Percentiles rank a stretch among this genome's conserved stretches.
These are phyloP conservation scores for Melinaea menophilus DNA, from an alignment of 2,888 invertebrate genomes.

Conservation along the genomic window DNA sequence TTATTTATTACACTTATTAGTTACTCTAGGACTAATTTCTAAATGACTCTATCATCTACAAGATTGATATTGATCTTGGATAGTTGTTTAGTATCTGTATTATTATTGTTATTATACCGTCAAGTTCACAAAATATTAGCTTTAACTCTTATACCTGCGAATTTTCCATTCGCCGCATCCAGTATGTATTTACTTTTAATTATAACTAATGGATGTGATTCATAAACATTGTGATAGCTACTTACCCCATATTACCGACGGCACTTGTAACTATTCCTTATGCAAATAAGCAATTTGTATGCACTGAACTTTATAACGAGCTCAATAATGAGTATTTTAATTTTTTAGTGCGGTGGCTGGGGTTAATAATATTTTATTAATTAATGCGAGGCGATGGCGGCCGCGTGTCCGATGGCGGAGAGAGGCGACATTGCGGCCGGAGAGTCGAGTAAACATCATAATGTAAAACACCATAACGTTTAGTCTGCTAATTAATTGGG, in stretches of 20 bases:
- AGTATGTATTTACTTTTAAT: constrained; percentile 24
- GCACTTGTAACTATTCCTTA: constrained; percentile 49
- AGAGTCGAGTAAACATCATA: constrained; percentile 74
- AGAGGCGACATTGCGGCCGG: constrained; percentile 66
- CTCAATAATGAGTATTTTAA: constrained; percentile 69
- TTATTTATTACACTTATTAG: background rate
- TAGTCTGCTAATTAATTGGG: constrained; percentile 75
- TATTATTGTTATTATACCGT: constrained; percentile 41
- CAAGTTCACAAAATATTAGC: no score
- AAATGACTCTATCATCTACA: no score
- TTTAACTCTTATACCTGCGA: constrained; percentile 34
- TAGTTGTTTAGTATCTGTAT: no score
- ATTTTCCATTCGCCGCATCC: constrained; percentile 14
- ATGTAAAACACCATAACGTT: constrained; percentile 75
- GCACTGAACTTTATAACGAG: constrained; percentile 57
- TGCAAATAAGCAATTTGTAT: constrained; percentile 69
- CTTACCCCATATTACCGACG: constrained; percentile 36
- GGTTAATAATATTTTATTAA: constrained; percentile 70
- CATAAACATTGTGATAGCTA: constrained; percentile 25
- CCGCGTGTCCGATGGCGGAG: constrained; percentile 53
- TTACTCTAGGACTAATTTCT: no score
- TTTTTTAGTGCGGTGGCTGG: constrained; percentile 67
- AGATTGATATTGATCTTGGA: no score
- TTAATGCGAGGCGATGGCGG: constrained; percentile 62
- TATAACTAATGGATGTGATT: constrained; percentile 23